Evolutionary conservation across 2,797 vertebrate genomes (phyloP).

Genomic region (Prionace glauca): DNA sequence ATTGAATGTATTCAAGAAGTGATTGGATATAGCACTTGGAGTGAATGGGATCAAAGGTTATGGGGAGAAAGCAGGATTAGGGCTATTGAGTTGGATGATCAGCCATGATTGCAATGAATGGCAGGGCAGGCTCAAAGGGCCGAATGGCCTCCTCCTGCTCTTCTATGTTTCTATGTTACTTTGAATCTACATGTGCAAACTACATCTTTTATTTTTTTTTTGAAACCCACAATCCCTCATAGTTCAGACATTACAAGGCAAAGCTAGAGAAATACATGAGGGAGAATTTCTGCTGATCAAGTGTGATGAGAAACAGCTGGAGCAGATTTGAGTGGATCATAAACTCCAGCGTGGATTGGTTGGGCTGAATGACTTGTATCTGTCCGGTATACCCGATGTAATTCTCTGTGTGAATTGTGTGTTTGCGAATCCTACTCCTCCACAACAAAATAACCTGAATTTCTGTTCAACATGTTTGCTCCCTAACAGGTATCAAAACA

Average conservation of each 20-base stretch:
- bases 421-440: background rate
- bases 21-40: too few species aligned
- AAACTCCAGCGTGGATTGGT: background rate
- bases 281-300: background rate
- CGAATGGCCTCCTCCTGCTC: too few species aligned
- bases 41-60: too few species aligned
- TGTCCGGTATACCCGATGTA: background rate
- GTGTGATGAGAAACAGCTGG: background rate
- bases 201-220: too few species aligned
- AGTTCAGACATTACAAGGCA: background rate
- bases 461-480: conserved; percentile 24
- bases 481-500: conserved; percentile 71
- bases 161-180: too few species aligned
- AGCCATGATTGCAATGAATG: too few species aligned
- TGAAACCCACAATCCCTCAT: background rate
- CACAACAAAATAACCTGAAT: background rate
- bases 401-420: background rate
- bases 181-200: too few species aligned
- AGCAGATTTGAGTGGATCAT: background rate
- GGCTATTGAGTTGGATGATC: too few species aligned
- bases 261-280: background rate
- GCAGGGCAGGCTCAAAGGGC: too few species aligned
- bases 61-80: too few species aligned
- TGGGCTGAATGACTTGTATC: background rate
- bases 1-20: too few species aligned